A percentile compares a stretch with the other conserved stretches of the same genome.
phyloP scores from a whole-genome alignment of 2,888 invertebrate species.

The Branchipolynoe longqiensis region DNA sequence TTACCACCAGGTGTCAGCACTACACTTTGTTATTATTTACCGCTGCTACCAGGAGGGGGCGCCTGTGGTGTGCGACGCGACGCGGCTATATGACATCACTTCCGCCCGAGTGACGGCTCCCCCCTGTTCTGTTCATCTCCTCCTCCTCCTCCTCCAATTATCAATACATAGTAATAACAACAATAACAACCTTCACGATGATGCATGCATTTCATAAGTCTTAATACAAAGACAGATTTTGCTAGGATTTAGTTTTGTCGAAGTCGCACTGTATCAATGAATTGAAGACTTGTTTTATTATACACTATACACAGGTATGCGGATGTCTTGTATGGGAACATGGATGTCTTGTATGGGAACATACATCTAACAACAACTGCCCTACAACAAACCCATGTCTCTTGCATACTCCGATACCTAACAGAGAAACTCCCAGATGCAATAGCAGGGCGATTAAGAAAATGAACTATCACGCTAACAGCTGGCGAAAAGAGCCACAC shows the following conservation, averaged over 20 bases:
- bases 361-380: constrained; percentile 12
- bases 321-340: neutral
- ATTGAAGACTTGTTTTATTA: constrained; percentile 22
- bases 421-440: neutral
- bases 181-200: neutral
- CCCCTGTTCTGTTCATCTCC: neutral
- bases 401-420: constrained; percentile 25
- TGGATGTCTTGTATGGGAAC: neutral
- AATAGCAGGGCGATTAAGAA: constrained; percentile 13
- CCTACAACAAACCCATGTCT: constrained; percentile 4
- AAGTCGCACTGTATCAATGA: too few species aligned
- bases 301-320: constrained; percentile 21
- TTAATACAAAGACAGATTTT: constrained; percentile 32
- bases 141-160: neutral
- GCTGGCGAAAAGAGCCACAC: neutral
- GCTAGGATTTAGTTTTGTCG: constrained; percentile 1
- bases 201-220: constrained; percentile 4
- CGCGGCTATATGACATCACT: neutral
- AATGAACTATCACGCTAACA: neutral
- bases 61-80: constrained; percentile 11
- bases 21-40: too few species aligned
- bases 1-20: constrained; percentile 42
- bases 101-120: neutral
- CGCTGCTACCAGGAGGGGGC: constrained; percentile 4
- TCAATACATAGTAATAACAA: constrained; percentile 3